Base-by-base conservation (phyloP, 2,797 vertebrate species). In the Eurystomus glaucurus region DNA sequence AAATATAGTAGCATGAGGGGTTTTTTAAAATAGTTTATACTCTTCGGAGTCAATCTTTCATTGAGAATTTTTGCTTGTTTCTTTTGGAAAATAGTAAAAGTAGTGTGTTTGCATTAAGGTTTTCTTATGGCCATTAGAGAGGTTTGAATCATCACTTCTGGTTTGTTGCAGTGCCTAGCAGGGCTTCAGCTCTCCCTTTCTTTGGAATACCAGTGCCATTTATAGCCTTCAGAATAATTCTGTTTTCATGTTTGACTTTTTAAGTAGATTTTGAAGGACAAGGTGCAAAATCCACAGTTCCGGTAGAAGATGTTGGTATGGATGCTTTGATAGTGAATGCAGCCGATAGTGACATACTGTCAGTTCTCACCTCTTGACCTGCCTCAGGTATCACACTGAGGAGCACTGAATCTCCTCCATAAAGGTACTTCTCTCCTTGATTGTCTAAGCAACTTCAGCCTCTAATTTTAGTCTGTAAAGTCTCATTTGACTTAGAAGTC, bases 11-110 rank as follows among this genome's bases (percentile, higher is more conserved):
- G 46, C 83, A 81, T 94, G 90, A 50, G 93, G 94, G 93, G 88
- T 77, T 58, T 94, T 96, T 91, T 94, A 76, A 85, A 92, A 85
- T 82, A 95, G 90, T 93, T 92, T 82, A 64, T 72, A 21, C 31
- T 92, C 85, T 95, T 94, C 51, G 60, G 52, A 93, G 74, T 90
- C 2, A 0, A 48, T 94, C 80, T 88, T 94, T 94, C 94, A 93
- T 96, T 97, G 80, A 97, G 90, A 91, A 94, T 35, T 91, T 94
- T 69, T 80, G 48, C 85, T 95, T 72, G 11, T 87, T 91, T 87
- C 33, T 95, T 87, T 94, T 68, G 65, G 86, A 93, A 33, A 69
- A 22, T 78, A 88, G 33, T 88, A 60, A 71, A 94, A 88, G 41
- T 50, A 55, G 28, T 69, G 3, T 84, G 33, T 85, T 97, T 96